phyloP scores from a whole-genome alignment of 2,888 invertebrate species.

The Aspidapion aeneum region DNA sequence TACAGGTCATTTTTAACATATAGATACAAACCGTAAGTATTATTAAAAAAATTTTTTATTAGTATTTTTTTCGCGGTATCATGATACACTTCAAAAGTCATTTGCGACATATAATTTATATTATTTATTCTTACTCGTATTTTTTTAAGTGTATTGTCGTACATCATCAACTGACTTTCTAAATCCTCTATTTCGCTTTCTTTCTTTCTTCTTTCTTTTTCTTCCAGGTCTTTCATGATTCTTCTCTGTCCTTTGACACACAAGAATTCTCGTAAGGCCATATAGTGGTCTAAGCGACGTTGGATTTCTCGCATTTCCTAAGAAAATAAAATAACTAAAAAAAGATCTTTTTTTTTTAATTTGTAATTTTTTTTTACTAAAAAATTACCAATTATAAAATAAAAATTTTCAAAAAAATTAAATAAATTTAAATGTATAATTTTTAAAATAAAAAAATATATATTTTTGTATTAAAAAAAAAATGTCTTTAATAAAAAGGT shows the following conservation, averaged over 20 bases:
- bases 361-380: background rate
- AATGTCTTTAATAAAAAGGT: no score
- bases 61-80: no score
- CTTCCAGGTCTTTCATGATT: constrained; percentile 69
- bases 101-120: no score
- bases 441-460: constrained; percentile 2
- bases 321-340: constrained; percentile 1
- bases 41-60: no score
- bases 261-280: constrained; percentile 80
- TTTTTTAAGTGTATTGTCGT: constrained; percentile 70
- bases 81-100: no score
- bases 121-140: constrained; percentile 57
- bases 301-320: constrained; percentile 86
- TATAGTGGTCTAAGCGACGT: constrained; percentile 79
- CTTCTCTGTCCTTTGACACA: constrained; percentile 79
- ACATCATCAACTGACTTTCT: constrained; percentile 67
- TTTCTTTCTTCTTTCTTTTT: constrained; percentile 68
- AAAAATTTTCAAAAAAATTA: constrained; percentile 21
- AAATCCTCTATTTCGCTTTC: constrained; percentile 64
- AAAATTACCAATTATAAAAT: background rate
- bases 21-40: no score
- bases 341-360: background rate
- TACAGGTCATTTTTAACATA: no score
- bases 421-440: constrained; percentile 2
- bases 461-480: no score